Evolutionary conservation across 2,113 vertebrate species (phyloP).

Genomic region (Hyperoodon ampullatus): DNA sequence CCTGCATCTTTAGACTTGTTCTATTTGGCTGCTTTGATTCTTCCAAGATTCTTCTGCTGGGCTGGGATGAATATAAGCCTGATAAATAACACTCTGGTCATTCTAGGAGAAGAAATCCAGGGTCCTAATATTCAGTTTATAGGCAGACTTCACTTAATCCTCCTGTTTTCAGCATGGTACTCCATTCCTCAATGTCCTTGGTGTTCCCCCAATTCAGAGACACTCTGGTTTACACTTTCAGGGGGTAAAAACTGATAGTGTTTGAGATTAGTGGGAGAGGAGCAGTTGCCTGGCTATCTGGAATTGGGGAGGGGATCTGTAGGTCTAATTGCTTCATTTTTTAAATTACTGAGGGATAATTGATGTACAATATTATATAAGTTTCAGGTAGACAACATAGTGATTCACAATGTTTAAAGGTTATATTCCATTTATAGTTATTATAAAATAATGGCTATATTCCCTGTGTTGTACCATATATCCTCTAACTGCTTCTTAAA

Average conservation of each 20-base stretch:
- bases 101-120: background rate
- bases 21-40: background rate
- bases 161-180: background rate
- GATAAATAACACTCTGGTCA: background rate
- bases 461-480: no score
- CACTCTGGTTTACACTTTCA: background rate
- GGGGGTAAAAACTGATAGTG: background rate
- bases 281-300: background rate
- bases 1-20: background rate
- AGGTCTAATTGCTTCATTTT: background rate
- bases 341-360: no score
- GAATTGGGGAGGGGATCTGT: background rate
- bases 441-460: no score
- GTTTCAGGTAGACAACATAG: no score
- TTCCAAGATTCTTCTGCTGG: background rate
- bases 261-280: background rate
- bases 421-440: no score
- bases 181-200: background rate
- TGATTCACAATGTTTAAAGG: no score
- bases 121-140: background rate
- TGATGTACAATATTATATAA: no score
- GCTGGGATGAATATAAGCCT: background rate
- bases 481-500: background rate
- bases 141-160: background rate
- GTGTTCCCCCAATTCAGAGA: background rate